Evolutionary conservation across 53 echinoderm and acorn worm genomes (phyloP).

Genomic region (Echinometra lucunter): DNA sequence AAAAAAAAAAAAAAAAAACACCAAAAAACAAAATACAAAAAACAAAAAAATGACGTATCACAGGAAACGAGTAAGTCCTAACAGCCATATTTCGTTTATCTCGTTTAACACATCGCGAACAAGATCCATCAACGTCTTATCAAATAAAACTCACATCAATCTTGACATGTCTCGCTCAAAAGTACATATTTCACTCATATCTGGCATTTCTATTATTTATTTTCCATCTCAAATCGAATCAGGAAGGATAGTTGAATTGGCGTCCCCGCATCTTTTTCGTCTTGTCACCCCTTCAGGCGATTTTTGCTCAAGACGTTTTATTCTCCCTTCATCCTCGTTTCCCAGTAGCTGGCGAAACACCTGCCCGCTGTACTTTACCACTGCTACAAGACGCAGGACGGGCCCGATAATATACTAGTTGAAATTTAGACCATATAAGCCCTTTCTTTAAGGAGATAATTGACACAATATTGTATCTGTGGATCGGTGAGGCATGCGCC

Average conservation of each 20-base stretch:
- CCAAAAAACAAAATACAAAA: too few relatives aligned
- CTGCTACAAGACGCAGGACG: not conserved
- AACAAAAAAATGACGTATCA: slow-evolving; percentile 5
- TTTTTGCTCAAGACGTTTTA: not conserved
- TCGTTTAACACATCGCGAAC: not conserved
- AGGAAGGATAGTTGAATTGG: not conserved
- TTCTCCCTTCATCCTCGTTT: not conserved
- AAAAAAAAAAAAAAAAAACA: too few relatives aligned
- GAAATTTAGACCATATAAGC: slow-evolving; percentile 64
- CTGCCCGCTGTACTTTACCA: slow-evolving; percentile 55
- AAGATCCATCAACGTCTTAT: slow-evolving; percentile 60
- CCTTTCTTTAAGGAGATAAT: slow-evolving; percentile 67
- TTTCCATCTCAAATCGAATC: slow-evolving; percentile 69
- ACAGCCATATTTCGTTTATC: slow-evolving; percentile 41
- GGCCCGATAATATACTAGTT: slow-evolving; percentile 48
- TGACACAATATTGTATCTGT: slow-evolving; percentile 71
- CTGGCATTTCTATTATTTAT: slow-evolving; percentile 54
- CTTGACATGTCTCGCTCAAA: slow-evolving; percentile 26
- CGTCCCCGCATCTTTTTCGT: not conserved
- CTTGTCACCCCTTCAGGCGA: slow-evolving; percentile 36
- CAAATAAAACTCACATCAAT: slow-evolving; percentile 54
- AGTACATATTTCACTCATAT: slow-evolving; percentile 49
- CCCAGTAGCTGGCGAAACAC: slow-evolving; percentile 51
- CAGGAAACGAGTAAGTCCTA: not conserved
- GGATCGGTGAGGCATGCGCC: slow-evolving; percentile 52